Evolutionary conservation across 1,140 invertebrate genomes (phyloP).

Genomic region (Polyergus mexicanus): DNA sequence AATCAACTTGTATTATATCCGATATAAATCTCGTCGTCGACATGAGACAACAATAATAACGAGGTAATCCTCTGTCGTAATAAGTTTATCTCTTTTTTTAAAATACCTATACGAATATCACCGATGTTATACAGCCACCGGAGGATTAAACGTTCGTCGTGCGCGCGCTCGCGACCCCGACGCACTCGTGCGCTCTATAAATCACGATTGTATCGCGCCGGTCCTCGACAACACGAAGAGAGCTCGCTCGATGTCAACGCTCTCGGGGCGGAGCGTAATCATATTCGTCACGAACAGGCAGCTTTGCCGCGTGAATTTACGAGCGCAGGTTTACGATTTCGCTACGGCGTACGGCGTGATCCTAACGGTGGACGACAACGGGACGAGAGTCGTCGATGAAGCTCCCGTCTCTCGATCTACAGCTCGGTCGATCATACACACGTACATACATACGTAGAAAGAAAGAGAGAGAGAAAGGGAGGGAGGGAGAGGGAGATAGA

Average conservation of each 20-base stretch:
- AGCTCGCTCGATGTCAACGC: constrained; percentile 57
- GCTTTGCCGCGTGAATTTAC: constrained; percentile 64
- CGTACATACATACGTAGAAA: too few species aligned
- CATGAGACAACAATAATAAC: background rate
- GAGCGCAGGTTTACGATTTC: constrained; percentile 70
- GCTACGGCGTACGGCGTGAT: constrained; percentile 4
- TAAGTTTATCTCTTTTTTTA: constrained; percentile 18
- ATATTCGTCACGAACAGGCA: constrained; percentile 68
- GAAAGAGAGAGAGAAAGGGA: too few species aligned
- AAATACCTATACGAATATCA: background rate
- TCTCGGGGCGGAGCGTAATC: constrained; percentile 50
- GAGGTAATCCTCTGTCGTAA: background rate
- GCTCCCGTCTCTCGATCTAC: constrained; percentile 5
- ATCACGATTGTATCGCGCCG: constrained; percentile 63
- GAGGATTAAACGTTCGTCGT: constrained; percentile 36
- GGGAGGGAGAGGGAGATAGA: background rate
- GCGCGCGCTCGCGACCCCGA: background rate
- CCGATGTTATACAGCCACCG: background rate
- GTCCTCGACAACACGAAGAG: constrained; percentile 51
- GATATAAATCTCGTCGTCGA: background rate
- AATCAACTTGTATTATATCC: background rate
- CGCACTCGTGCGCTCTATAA: constrained; percentile 53
- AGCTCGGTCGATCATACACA: background rate
- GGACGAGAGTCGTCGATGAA: background rate
- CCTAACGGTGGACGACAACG: background rate